Base-by-base conservation (phyloP, 2,888 invertebrate genomes). In the Auanema freiburgensis region DNA sequence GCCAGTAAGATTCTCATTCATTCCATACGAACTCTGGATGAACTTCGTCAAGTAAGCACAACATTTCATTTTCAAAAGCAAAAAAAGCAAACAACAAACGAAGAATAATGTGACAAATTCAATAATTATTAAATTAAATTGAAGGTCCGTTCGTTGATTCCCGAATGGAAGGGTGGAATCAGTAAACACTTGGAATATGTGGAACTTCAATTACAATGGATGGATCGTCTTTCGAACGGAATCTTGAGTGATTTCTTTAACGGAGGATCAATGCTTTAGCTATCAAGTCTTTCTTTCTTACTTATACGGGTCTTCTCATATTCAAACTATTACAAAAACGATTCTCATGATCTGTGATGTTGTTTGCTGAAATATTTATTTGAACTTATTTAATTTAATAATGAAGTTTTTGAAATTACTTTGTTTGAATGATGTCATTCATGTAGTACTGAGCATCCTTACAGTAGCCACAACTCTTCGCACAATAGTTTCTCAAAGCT, bases 111-210 rank as follows among this genome's bases (percentile, higher is more conserved):
- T 42, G 5, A 44, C 0, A 57, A 23, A 24, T 41, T 61, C 14
- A 14, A 46, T 54, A 43, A 42, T 12, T n/a, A 21, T 18, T 18
- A 42, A 41, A 14, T 23, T 21, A 11, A 11, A 24, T 18, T 62
- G 16, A 55, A 71, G 76, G 69, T 77, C 25, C 66, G 66, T 33
- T 59, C 58, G 25, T 63, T 81, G 3, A 65, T 81, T 8, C 69
- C 72, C 10, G 60, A 73, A 44, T 79, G 81, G 80, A 75, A 77
- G 18, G 66, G 71, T n/a, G 60, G 73, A 24, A 53, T 78, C 21
- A 56, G 68, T 8, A 59, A 76, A 6, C 78, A 81, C 60, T 65
- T 80, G 49, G 78, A 82, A 24, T 79, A 75, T 63, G 56, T 79
- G 14, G 69, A 74, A 46, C 63, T 76, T 43, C 77, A 79, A 59